These are phyloP conservation scores for Phataginus tricuspis DNA, from an alignment of 2,797 vertebrate genomes.

Conservation along the genomic window DNA sequence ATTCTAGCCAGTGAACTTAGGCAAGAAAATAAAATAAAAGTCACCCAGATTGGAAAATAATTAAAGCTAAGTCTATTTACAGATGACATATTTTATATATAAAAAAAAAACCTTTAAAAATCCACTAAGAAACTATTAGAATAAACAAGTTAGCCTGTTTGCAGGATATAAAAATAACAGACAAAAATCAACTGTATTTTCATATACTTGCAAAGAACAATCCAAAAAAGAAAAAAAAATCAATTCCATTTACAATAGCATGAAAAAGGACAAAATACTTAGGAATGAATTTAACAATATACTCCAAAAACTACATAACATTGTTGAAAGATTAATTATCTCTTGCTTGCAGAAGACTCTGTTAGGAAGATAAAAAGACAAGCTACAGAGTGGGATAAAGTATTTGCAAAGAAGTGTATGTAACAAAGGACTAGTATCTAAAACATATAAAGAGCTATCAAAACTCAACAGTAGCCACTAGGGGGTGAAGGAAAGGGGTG, in stretches of 20 bases:
- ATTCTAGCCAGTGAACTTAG: neutral
- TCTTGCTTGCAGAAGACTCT: neutral
- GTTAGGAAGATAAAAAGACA: neutral
- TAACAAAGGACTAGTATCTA: neutral
- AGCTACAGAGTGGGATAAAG: neutral
- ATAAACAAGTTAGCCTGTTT: neutral
- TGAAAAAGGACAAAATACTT: neutral
- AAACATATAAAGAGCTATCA: neutral
- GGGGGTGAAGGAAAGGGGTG: neutral
- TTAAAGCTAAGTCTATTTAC: neutral
- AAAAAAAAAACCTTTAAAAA: neutral
- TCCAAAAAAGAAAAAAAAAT: neutral
- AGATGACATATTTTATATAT: neutral
- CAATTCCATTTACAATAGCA: neutral
- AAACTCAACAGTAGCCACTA: neutral
- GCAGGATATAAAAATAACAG: neutral
- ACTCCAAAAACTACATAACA: constrained; percentile 12
- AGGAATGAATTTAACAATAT: neutral
- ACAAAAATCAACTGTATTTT: neutral
- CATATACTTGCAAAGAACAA: neutral
- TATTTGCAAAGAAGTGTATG: neutral
- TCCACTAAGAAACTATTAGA: neutral
- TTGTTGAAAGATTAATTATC: neutral
- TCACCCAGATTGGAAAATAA: neutral
- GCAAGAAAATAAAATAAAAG: neutral